Percentiles rank a stretch among this genome's conserved stretches.
These are phyloP conservation scores for Scaptomyza parva DNA, from an alignment of 2,888 invertebrate species.

Conservation along the genomic window DNA sequence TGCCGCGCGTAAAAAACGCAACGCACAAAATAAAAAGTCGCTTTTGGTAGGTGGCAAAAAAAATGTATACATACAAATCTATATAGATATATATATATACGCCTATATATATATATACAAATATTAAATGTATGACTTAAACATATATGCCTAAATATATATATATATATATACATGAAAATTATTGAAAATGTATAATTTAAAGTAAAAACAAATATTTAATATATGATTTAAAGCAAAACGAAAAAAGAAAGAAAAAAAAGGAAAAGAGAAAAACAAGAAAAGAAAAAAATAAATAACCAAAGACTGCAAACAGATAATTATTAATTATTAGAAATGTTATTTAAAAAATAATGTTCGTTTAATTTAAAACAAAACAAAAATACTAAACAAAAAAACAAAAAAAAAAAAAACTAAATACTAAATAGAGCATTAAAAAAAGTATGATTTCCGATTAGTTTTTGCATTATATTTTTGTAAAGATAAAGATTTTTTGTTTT, in stretches of 20 bases:
- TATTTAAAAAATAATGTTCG: constrained; percentile 82
- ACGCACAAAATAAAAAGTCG: constrained; percentile 31
- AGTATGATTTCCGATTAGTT: constrained; percentile 35
- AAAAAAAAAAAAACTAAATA: constrained; percentile 4
- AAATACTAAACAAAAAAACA: constrained; percentile 19
- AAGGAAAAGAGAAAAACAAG: constrained; percentile 48
- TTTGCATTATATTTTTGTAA: constrained; percentile 12
- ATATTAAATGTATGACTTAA: constrained; percentile 60
- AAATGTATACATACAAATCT: constrained; percentile 5
- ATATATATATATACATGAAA: constrained; percentile 16
- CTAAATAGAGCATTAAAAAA: constrained; percentile 13
- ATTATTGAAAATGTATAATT: constrained; percentile 50
- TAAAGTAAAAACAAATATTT: constrained; percentile 42
- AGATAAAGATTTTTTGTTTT: constrained; percentile 13
- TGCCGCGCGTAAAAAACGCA: constrained; percentile 60
- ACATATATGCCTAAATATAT: constrained; percentile 47
- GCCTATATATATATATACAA: constrained; percentile 44
- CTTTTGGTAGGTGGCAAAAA: constrained; percentile 24
- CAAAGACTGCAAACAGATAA: constrained; percentile 86
- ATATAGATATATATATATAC: constrained; percentile 21
- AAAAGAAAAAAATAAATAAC: constrained; percentile 84
- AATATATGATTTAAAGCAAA: constrained; percentile 65
- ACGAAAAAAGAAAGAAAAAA: constrained; percentile 9
- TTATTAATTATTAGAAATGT: constrained; percentile 85
- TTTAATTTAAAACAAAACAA: constrained; percentile 58